Evolutionary conservation across 1,140 invertebrate species (phyloP).

Genomic region (Hylyphantes graminicola): DNA sequence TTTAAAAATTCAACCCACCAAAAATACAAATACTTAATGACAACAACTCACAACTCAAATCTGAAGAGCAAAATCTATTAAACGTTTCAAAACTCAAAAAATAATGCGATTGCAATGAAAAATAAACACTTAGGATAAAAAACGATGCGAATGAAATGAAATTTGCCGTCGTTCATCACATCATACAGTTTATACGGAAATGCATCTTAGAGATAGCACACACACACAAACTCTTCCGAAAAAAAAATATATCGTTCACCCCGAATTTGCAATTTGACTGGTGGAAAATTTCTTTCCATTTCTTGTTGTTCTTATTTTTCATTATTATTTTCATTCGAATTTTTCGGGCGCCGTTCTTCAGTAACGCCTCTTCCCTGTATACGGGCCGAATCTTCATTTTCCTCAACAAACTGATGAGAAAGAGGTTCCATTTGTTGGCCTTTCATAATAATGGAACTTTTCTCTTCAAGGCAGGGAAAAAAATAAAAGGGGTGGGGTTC

Average conservation of each 20-base stretch:
- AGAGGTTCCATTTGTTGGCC: slow-evolving; percentile 60
- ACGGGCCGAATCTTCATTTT: slow-evolving; percentile 57
- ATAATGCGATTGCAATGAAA: slow-evolving; percentile 1
- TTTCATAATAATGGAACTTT: slow-evolving; percentile 60
- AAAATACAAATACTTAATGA: too few species aligned
- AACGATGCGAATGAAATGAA: slow-evolving; percentile 22
- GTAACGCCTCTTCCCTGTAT: slow-evolving; percentile 58
- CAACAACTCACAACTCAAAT: too few species aligned
- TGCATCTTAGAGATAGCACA: slow-evolving; percentile 22
- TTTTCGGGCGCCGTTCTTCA: slow-evolving; percentile 22
- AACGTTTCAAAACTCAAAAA: slow-evolving; percentile 23
- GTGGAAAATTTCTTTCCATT: slow-evolving; percentile 52
- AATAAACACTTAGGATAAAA: slow-evolving; percentile 4
- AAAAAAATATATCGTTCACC: slow-evolving; percentile 47
- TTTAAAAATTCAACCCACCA: too few species aligned
- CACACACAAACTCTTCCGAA: slow-evolving; percentile 1
- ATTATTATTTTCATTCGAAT: slow-evolving; percentile 39
- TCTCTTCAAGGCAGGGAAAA: slow-evolving; percentile 22
- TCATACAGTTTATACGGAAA: slow-evolving; percentile 29
- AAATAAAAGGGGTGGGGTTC: slow-evolving; percentile 5
- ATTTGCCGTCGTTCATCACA: slow-evolving; percentile 46
- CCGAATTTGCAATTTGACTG: slow-evolving; percentile 59
- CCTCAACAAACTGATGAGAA: slow-evolving; percentile 54
- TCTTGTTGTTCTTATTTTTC: slow-evolving; percentile 33
- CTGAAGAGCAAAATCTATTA: slow-evolving; percentile 1